Evolutionary conservation across 2,888 invertebrate species (phyloP).

Genomic region (Calameuta pallipes): DNA sequence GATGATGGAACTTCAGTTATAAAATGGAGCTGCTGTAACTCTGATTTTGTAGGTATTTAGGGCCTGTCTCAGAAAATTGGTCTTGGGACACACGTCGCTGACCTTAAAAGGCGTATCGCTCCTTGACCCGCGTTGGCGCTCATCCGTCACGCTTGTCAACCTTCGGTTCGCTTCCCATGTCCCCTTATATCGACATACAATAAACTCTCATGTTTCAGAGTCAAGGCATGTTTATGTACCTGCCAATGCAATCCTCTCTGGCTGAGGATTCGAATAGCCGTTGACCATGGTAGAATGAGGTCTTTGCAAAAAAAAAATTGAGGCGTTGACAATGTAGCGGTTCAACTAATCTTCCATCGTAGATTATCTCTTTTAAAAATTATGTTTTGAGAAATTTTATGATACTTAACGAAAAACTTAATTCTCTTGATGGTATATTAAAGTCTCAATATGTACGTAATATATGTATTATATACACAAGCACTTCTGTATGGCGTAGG

Average conservation of each 20-base stretch:
- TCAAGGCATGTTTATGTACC: slow-evolving; percentile 1
- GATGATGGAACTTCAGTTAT: background rate
- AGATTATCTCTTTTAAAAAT: background rate
- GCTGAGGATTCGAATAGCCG: slow-evolving; percentile 3
- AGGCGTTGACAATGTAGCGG: background rate
- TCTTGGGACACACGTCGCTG: slow-evolving; percentile 24
- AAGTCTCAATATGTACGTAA: background rate
- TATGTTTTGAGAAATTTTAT: background rate
- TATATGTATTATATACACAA: background rate
- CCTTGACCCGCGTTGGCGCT: slow-evolving; percentile 22
- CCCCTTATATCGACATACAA: slow-evolving; percentile 10
- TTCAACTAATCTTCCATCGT: background rate
- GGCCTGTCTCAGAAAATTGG: slow-evolving; percentile 8
- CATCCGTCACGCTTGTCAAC: slow-evolving; percentile 21
- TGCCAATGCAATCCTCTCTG: slow-evolving; percentile 8
- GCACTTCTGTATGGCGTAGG: background rate
- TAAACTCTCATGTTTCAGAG: slow-evolving; percentile 6
- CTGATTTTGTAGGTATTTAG: slow-evolving; percentile 1
- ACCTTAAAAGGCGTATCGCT: slow-evolving; percentile 21
- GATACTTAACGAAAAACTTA: background rate
- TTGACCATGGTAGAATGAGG: background rate
- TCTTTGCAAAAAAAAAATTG: background rate
- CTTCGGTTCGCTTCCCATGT: slow-evolving; percentile 35
- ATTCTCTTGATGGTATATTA: background rate
- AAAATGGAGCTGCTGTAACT: background rate